Base-by-base conservation (phyloP, 2,888 invertebrate species). In the Margaritifera margaritifera region DNA sequence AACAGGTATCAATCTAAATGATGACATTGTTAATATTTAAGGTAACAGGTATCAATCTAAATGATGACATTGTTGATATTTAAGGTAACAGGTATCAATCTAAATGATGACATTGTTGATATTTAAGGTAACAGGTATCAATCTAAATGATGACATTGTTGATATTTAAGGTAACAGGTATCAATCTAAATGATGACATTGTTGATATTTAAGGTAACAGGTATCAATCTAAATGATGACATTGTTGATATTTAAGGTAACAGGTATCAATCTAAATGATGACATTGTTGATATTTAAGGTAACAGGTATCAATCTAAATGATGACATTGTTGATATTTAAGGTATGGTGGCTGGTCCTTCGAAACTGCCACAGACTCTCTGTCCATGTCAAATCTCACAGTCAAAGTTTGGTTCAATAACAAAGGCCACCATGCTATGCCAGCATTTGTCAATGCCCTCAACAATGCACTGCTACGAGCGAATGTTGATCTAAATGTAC, bases 401-500 rank as follows among this genome's bases (percentile, higher is more conserved):
- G 76, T 77, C 8, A 81, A 72, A 54, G 82, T 89, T n/a, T 90
- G 90, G 90, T 90, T 86, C 80, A 90, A 90, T 80, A 88, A 88
- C 78, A 88, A 89, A 73, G 91, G 90, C 1, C 86, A 86, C 74
- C 90, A 90, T 79, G 42, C 42, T 8, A 42, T 42, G 42, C 89
- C 90, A 24, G 85, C 89, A 19, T 90, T 87, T 80, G 78, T 88
- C 62, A 91, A 90, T 74, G 86, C 87, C 6, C 75, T 89, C 71
- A 90, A 88, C 76, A 91, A 91, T 79, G 86, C 86, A 18, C 75
- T 90, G 20, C 83, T 90, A 24, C 75, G 90, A 50, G 75, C 87
- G 0, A 74, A 80, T 18, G 68, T 86, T n/a, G 60, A 69, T 6
- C 56, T 62, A 53, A 70, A 54, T n/a, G 59, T 76, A 15, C 51